Evolutionary conservation across 1,140 invertebrate species (phyloP).

Genomic region (Drosophila aff.): DNA sequence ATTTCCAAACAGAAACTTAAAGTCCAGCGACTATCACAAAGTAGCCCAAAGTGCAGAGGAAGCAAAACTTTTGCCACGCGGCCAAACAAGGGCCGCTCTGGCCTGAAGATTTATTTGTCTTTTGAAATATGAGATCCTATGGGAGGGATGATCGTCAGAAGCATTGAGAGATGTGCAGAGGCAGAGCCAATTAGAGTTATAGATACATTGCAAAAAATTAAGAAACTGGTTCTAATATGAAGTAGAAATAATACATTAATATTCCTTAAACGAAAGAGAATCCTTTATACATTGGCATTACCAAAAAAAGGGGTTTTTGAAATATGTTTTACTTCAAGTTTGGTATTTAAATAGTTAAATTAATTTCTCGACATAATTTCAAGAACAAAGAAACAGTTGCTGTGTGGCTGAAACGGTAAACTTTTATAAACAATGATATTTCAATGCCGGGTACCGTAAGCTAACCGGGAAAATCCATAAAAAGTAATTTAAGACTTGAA

Average conservation of each 20-base stretch:
- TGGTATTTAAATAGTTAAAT: not conserved
- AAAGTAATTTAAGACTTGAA: not conserved
- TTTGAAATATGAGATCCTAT: slow-evolving; percentile 31
- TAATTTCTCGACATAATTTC: not conserved
- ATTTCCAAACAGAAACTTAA: slow-evolving; percentile 22
- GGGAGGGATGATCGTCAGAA: slow-evolving; percentile 4
- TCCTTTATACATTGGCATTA: not conserved
- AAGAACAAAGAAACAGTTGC: not conserved
- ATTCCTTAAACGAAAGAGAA: not conserved
- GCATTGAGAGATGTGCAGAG: not conserved
- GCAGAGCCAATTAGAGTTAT: slow-evolving; percentile 23
- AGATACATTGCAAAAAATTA: not conserved
- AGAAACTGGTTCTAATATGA: not conserved
- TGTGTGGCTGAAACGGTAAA: not conserved
- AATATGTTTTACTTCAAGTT: not conserved
- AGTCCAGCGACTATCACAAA: slow-evolving; percentile 2
- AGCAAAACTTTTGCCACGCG: slow-evolving; percentile 8
- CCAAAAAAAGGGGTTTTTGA: not conserved
- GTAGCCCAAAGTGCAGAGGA: not conserved
- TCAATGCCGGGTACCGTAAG: not conserved
- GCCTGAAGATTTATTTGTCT: slow-evolving; percentile 5
- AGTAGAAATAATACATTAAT: not conserved
- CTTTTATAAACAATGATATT: not conserved
- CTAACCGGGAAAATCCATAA: slow-evolving; percentile 1
- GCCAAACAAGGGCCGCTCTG: not conserved